Base-by-base conservation (phyloP, 2,888 invertebrate species). In the Agrypnus murinus region DNA sequence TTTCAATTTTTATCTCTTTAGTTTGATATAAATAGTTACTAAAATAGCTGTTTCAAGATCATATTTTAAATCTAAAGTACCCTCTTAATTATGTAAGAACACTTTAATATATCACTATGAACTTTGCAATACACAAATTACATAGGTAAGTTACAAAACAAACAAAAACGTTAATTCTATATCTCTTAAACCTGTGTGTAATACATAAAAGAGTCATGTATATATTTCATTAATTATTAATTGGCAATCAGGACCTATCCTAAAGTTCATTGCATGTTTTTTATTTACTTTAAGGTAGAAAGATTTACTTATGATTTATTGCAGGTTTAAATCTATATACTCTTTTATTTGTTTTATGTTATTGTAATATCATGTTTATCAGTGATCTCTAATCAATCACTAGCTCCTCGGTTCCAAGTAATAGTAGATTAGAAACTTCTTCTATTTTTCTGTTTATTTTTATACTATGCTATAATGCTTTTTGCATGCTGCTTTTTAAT, bases 351-450 rank as follows among this genome's bases (percentile, higher is more conserved):
- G n/a, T n/a, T 38, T 57, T 38, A 9, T 32, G 53, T 9, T 15
- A 12, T 9, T 46, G 12, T 15, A 46, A 7, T 46, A 15, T 15
- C 12, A n/a, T 59, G 25, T 60, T 45, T 32, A 31, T 60, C 25
- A 45, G 25, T 59, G 36, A 58, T 19, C 15, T 40, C 48, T 71
- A 67, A 71, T 64, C 71, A 31, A 71, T 71, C 71, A 55, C 71
- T 71, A 71, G 59, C 71, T 71, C 71, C 64, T 67, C 64, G 71
- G 71, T 71, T 71, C 71, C 71, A 62, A 45, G 12, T 53, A 48
- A 46, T 46, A 31, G n/a, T 36, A 58, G 55, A 36, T 50, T n/a
- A 31, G 25, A 31, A n/a, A 31, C 7, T 40, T 6, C n/a, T 32
- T 55, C 36, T 14, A 17, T 10, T 12, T 32, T 14, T 34, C n/a